Evolutionary conservation across 2,113 vertebrate genomes (phyloP), one percentile per base, ranked within the genome.

Genomic region (Puffinus mauretanicus): DNA sequence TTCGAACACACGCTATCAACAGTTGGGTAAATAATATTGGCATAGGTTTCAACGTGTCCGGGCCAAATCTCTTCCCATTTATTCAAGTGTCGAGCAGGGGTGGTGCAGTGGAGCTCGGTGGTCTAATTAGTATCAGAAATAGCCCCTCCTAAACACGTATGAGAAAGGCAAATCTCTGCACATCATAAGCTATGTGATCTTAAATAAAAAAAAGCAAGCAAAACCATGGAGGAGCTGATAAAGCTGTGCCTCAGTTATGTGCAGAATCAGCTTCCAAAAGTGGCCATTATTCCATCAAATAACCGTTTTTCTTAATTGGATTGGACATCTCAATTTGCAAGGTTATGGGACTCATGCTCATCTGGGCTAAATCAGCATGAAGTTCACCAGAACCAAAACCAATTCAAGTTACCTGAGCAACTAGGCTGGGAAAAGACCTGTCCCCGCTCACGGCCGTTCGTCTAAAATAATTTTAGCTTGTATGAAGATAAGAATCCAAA

Each of bases 21-120:
- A 96, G 94, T 96, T 96, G 96, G 98, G 98, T 98, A 97, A 98
- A 98, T 97, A 97, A 96, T 85, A 64, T 2, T 69, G 69, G 49
- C 90, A 14, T 13, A 81, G 87, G 40, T 61, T 75, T 67, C 9
- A 1, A 20, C 1, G 1, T 79, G 20, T 54, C 36, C 0, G 0
- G 77, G 92, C 91, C 57, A 57, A 84, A 67, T 65, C 42, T 77
- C 60, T 73, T 62, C 57, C 83, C n/a, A 5, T 91, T 90, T 92
- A 78, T 90, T 87, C 29, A n/a, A 32, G 69, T 3, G 20, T 66
- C 62, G 82, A 90, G 69, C 57, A 52, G 82, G 65, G 80, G 42
- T 76, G 42, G 24, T 88, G 77, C 10, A 18, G 73, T 7, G 22
- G 80, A 93, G 55, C 54, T 80, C 3, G 2, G 58, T 58, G 62